Conservation (phyloP, 2,888 invertebrate species). For the Nipponacmea schrenckii region DNA sequence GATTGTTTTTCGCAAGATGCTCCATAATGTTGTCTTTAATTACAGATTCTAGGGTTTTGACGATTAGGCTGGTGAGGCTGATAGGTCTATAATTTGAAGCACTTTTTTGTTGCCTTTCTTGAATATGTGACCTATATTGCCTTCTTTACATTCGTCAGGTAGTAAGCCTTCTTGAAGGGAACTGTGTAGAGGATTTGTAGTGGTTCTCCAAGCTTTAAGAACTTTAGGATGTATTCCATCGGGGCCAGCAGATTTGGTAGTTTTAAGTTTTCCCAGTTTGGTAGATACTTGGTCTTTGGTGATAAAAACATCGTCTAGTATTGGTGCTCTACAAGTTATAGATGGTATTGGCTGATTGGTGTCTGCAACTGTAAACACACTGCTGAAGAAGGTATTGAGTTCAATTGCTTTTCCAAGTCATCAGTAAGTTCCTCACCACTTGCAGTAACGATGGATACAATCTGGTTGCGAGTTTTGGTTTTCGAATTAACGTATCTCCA, state of each 20-base stretch:
- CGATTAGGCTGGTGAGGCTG: constrained; percentile 18
- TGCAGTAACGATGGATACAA: background rate
- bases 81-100: constrained; percentile 17
- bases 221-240: background rate
- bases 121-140: constrained; percentile 4
- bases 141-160: constrained; percentile 9
- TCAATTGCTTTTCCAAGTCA: constrained; percentile 11
- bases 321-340: background rate
- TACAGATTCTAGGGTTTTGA: constrained; percentile 17
- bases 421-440: background rate
- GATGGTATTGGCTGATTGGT: background rate
- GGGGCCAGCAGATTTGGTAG: background rate
- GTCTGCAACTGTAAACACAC: constrained; percentile 9
- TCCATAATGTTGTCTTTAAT: constrained; percentile 12
- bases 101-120: constrained; percentile 13
- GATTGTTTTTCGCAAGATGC: background rate
- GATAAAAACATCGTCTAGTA: background rate
- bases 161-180: constrained; percentile 1
- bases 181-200: no score
- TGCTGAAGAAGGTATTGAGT: constrained; percentile 16
- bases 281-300: background rate
- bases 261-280: background rate
- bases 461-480: background rate
- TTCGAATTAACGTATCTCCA: background rate
- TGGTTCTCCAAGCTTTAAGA: background rate